A percentile compares a stretch with the other conserved stretches of the same genome.
These are phyloP conservation scores for Sminthopsis crassicaudata DNA, from an alignment of 2,113 vertebrate genomes.

Conservation along the genomic window DNA sequence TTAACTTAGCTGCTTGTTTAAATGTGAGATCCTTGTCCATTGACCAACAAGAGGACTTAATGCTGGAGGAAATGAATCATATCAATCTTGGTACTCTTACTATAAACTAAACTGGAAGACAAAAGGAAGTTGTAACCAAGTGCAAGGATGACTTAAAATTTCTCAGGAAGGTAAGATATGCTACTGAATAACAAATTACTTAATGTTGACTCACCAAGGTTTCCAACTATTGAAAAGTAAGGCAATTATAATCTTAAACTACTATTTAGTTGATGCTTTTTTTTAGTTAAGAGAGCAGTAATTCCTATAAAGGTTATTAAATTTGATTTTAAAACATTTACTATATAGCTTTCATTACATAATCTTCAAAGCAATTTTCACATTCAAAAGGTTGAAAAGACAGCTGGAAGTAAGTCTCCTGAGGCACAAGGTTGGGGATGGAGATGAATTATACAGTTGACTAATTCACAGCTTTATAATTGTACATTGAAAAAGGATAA, in stretches of 20 bases:
- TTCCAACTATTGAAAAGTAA: neutral
- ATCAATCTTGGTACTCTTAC: neutral
- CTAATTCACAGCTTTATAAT: constrained; percentile 26
- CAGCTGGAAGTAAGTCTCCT: constrained; percentile 20
- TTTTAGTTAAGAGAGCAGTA: neutral
- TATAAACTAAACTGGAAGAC: neutral
- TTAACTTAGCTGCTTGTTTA: too few species aligned
- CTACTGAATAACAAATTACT: neutral
- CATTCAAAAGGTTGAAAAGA: constrained; percentile 28
- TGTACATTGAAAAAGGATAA: constrained; percentile 14
- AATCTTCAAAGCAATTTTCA: constrained; percentile 32
- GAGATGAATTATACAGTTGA: neutral
- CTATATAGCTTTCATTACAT: neutral
- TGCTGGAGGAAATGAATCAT: neutral
- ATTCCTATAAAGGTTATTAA: neutral
- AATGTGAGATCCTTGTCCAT: neutral
- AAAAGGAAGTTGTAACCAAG: neutral
- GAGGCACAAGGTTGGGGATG: neutral
- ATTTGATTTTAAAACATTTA: neutral
- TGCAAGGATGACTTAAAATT: neutral
- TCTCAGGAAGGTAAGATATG: neutral
- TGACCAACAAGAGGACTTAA: neutral
- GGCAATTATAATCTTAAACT: neutral
- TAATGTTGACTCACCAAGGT: neutral
- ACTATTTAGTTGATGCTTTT: neutral